Evolutionary conservation across 92 coral and sea anemone species (phyloP).

Genomic region (Palythoa grandiflora): DNA sequence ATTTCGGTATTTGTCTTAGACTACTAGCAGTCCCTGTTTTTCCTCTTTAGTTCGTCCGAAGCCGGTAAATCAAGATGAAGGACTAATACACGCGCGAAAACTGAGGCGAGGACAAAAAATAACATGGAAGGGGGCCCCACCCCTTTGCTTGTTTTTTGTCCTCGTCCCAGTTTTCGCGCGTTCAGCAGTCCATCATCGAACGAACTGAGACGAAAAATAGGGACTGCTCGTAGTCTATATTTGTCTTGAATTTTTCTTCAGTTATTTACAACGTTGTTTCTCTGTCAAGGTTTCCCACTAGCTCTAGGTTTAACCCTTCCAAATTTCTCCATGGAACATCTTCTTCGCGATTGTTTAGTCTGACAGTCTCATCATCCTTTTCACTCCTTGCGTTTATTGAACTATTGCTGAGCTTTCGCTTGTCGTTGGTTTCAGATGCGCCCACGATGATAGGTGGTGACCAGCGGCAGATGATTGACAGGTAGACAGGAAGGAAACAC

Average conservation of each 20-base stretch:
- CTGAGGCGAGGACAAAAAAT: no score
- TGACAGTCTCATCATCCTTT: background rate
- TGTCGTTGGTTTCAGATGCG: background rate
- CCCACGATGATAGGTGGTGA: conserved; percentile 40
- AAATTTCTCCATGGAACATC: background rate
- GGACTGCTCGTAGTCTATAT: no score
- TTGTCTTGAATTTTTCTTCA: background rate
- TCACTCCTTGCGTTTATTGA: background rate
- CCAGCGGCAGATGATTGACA: conserved; percentile 75
- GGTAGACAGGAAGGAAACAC: conserved; percentile 80
- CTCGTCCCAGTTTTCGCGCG: no score
- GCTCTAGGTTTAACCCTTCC: background rate
- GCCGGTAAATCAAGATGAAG: no score
- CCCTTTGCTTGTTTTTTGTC: no score
- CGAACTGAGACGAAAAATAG: no score
- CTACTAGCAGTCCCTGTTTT: no score
- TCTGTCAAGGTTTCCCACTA: background rate
- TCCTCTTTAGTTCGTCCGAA: no score
- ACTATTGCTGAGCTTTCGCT: background rate
- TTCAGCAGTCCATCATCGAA: no score
- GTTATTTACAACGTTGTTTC: background rate
- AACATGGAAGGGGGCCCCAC: no score
- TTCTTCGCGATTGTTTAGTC: background rate
- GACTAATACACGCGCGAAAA: no score
- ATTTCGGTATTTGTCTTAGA: no score